Conservation (phyloP, 2,888 invertebrate genomes). For the Hydropsyche betteni region DNA sequence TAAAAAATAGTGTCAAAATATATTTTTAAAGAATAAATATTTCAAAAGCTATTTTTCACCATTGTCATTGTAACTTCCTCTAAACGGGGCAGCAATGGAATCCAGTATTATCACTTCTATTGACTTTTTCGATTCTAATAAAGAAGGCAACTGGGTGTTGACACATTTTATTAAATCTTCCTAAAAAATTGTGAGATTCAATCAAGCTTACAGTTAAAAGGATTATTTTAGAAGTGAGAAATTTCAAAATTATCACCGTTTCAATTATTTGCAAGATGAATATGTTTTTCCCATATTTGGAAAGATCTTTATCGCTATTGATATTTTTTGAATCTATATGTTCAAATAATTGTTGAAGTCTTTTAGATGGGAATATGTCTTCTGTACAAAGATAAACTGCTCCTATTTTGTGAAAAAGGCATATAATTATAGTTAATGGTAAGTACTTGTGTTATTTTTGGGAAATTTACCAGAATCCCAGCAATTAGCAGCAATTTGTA, state of each 20-base stretch:
- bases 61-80: slow-evolving; percentile 53
- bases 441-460: neutral
- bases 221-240: neutral
- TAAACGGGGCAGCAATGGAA: slow-evolving; percentile 63
- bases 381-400: slow-evolving; percentile 82
- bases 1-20: neutral
- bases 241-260: slow-evolving; percentile 48
- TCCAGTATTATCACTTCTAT: slow-evolving; percentile 60
- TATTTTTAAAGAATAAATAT: neutral
- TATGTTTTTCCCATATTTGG: slow-evolving; percentile 57
- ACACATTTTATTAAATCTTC: slow-evolving; percentile 60
- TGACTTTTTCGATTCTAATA: slow-evolving; percentile 55
- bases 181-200: slow-evolving; percentile 28
- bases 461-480: slow-evolving; percentile 68
- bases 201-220: slow-evolving; percentile 6
- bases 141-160: slow-evolving; percentile 58
- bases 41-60: slow-evolving; percentile 1
- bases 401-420: slow-evolving; percentile 52
- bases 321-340: neutral
- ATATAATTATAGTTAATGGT: slow-evolving; percentile 24
- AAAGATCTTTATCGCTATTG: slow-evolving; percentile 16
- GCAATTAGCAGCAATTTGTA: slow-evolving; percentile 74
- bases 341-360: slow-evolving; percentile 59
- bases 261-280: slow-evolving; percentile 64
- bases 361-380: slow-evolving; percentile 68